A percentile compares a stretch with the other conserved stretches of the same genome.
Conservation (phyloP, 2,797 vertebrate species). For the Odontamblyopus lacepedii region DNA sequence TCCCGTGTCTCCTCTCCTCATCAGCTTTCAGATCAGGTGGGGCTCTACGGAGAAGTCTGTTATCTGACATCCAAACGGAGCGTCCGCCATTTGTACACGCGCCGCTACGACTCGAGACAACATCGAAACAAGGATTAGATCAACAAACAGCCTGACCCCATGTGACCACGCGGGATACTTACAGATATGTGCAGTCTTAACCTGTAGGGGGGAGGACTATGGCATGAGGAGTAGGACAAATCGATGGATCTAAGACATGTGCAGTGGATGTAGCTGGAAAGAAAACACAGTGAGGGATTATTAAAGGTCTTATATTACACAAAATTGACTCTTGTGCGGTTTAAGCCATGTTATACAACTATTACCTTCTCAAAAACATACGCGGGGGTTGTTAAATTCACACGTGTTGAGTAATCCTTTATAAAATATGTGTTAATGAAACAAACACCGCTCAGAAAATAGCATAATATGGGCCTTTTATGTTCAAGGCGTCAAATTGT, state of each 20-base stretch:
- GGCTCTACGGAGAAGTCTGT: slow-evolving; percentile 46
- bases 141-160: slow-evolving; percentile 62
- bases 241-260: slow-evolving; percentile 12
- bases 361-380: too few relatives aligned
- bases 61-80: slow-evolving; percentile 53
- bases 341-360: too few relatives aligned
- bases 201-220: slow-evolving; percentile 9
- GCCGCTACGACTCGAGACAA: slow-evolving; percentile 52
- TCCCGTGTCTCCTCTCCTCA: slow-evolving; percentile 39
- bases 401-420: too few relatives aligned
- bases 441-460: too few relatives aligned
- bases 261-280: slow-evolving; percentile 8
- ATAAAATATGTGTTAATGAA: too few relatives aligned
- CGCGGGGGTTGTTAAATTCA: too few relatives aligned
- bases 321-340: too few relatives aligned
- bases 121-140: slow-evolving; percentile 72
- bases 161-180: slow-evolving; percentile 53
- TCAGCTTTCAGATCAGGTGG: slow-evolving; percentile 62
- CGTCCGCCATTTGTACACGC: slow-evolving; percentile 53
- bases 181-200: slow-evolving; percentile 50
- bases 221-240: slow-evolving; percentile 10
- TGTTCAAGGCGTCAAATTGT: neutral
- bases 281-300: slow-evolving; percentile 6
- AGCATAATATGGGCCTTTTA: too few relatives aligned
- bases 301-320: too few relatives aligned